Percentiles rank a stretch among this genome's conserved stretches.
These are phyloP conservation scores for Gryllus longicercus DNA, from an alignment of 2,888 invertebrate genomes.

Conservation along the genomic window DNA sequence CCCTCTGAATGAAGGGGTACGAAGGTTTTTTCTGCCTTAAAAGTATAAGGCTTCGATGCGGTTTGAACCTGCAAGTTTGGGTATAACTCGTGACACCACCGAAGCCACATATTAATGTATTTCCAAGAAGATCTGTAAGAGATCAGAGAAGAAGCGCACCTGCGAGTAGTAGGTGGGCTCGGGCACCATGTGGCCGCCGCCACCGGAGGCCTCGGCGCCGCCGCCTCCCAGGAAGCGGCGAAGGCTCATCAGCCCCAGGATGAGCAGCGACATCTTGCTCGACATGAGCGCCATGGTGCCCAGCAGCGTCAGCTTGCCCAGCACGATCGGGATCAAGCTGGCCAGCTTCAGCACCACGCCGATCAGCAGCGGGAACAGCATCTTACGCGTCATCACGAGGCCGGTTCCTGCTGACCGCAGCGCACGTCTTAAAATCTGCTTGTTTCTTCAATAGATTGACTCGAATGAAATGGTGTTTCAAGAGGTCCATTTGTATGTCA, in stretches of 20 bases:
- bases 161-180: background rate
- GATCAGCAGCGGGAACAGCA: conserved; percentile 43
- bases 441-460: too few species aligned
- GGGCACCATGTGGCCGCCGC: background rate
- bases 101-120: background rate
- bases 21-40: too few species aligned
- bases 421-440: too few species aligned
- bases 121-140: background rate
- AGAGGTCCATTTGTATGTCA: too few species aligned
- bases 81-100: too few species aligned
- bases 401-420: background rate
- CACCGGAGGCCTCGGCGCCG: background rate
- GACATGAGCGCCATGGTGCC: conserved; percentile 43
- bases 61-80: too few species aligned
- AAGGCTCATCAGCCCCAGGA: conserved; percentile 41
- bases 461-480: too few species aligned
- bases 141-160: background rate
- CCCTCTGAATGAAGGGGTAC: too few species aligned
- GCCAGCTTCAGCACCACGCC: conserved; percentile 44
- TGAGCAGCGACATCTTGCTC: conserved; percentile 43
- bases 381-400: conserved; percentile 26
- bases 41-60: too few species aligned
- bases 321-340: conserved; percentile 43
- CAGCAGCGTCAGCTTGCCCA: conserved; percentile 43
- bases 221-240: conserved; percentile 37